Base-by-base conservation (phyloP, 2,888 invertebrate genomes). In the Hirtodrosophila duncani region DNA sequence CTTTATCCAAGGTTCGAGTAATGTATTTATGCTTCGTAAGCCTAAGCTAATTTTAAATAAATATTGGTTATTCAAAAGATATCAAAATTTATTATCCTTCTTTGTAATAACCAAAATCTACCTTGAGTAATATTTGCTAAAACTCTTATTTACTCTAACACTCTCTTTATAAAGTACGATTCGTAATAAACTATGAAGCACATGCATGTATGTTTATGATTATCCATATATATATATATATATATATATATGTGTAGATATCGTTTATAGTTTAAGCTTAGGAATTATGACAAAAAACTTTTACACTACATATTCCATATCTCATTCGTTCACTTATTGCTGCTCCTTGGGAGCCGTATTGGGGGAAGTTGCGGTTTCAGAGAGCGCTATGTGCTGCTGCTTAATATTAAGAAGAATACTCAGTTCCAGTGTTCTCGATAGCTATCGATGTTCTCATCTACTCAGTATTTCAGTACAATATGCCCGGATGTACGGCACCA, bases 401-500 rank as follows among this genome's bases (percentile, higher is more conserved):
- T 72, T 77, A 77, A 75, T 52, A 55, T 53, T 77, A 63, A 31
- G 49, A 81, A 80, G 81, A 75, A 75, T 75, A 81, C 81, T 75
- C 75, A 81, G 75, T 75, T 75, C 75, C 77, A 69, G 78, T 78
- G 81, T 63, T 79, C 70, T 71, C 77, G 70, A 67, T 79, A 67
- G 68, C 63, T 27, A 29, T 63, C 42, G 49, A 36, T 48, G 34
- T 48, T 46, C 23, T 31, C 24, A 20, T 27, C 14, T 23, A 23
- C 14, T 27, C 24, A 17, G 10, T 16, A 18, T 14, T 38, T 8
- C 18, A 95, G 88, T 95, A 95, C 92, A 95, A 94, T 93, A 95
- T 94, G 87, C 95, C 95, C 69, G 94, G 94, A 89, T 95, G 95
- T 79, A 95, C 91, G 61, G 89, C 89, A 56, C 92, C 93, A 77